Percentiles rank a stretch among this genome's conserved stretches.
Evolutionary conservation across 2,113 vertebrate genomes (phyloP).

Genomic region (Chelonoidis abingdonii): DNA sequence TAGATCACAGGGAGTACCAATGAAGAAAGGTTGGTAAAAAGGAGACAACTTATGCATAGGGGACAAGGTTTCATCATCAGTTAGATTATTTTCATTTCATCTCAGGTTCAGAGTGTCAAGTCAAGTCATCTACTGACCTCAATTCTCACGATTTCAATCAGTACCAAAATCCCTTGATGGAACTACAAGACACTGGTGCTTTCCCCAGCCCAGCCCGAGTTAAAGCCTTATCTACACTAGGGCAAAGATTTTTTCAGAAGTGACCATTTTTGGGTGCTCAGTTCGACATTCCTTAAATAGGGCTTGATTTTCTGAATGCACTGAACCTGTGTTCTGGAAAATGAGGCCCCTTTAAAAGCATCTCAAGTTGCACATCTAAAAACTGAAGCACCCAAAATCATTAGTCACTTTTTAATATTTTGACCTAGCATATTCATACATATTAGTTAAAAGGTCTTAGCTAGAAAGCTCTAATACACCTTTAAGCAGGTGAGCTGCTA

Average conservation of each 20-base stretch:
- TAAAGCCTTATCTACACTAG: background rate
- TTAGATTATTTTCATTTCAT: background rate
- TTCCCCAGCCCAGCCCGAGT: background rate
- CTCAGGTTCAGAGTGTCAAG: background rate
- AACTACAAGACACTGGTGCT: background rate
- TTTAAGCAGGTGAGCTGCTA: background rate
- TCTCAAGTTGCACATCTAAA: background rate
- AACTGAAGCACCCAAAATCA: background rate
- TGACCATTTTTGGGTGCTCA: background rate
- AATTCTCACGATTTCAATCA: background rate
- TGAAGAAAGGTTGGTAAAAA: background rate
- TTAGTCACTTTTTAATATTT: background rate
- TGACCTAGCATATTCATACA: background rate
- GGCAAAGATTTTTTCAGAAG: background rate
- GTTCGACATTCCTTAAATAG: rapidly evolving
- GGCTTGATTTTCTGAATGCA: background rate
- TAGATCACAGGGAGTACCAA: rapidly evolving
- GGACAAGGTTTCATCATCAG: background rate
- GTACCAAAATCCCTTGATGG: background rate
- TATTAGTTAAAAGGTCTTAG: background rate
- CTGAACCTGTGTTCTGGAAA: background rate
- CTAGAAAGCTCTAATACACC: rapidly evolving
- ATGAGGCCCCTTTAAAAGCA: background rate
- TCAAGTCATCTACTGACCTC: background rate
- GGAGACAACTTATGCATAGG: background rate